These are phyloP conservation scores for Bursaphelenchus mucronatus DNA, from an alignment of 1,140 invertebrate species.

Conservation along the genomic window DNA sequence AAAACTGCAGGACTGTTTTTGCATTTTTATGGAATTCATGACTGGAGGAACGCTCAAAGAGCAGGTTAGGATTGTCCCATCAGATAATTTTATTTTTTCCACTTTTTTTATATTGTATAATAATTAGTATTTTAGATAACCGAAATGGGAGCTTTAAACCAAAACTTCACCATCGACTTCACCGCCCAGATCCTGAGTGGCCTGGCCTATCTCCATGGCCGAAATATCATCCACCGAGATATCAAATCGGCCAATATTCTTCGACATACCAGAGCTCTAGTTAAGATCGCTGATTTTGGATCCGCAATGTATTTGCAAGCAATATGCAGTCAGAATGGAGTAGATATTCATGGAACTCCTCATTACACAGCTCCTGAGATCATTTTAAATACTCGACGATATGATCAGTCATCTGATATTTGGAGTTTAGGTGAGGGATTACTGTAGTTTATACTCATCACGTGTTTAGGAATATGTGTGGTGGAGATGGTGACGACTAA, in stretches of 20 bases:
- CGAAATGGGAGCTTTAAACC: slow-evolving; percentile 43
- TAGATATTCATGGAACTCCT: slow-evolving; percentile 41
- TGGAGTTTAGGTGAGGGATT: slow-evolving; percentile 27
- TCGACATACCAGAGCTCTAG: slow-evolving; percentile 36
- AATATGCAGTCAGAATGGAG: slow-evolving; percentile 44
- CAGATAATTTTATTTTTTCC: neutral
- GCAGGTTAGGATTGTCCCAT: slow-evolving; percentile 24
- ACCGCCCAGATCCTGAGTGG: slow-evolving; percentile 35
- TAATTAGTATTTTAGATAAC: slow-evolving; percentile 27
- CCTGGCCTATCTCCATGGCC: slow-evolving; percentile 34
- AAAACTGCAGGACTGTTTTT: slow-evolving; percentile 33
- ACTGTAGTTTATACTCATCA: slow-evolving; percentile 3
- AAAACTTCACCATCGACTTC: slow-evolving; percentile 33
- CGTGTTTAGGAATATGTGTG: slow-evolving; percentile 7
- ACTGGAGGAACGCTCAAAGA: slow-evolving; percentile 42
- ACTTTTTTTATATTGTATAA: neutral
- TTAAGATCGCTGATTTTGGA: slow-evolving; percentile 44
- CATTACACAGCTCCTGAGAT: slow-evolving; percentile 43
- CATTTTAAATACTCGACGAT: slow-evolving; percentile 26
- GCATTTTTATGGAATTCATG: slow-evolving; percentile 49
- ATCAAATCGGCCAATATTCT: slow-evolving; percentile 48
- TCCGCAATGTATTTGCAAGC: slow-evolving; percentile 45
- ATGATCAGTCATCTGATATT: slow-evolving; percentile 42
- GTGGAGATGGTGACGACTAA: slow-evolving; percentile 42
- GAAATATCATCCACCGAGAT: slow-evolving; percentile 41